These are phyloP conservation scores for Formica selysi DNA, from an alignment of 1,140 invertebrate species.

Conservation along the genomic window DNA sequence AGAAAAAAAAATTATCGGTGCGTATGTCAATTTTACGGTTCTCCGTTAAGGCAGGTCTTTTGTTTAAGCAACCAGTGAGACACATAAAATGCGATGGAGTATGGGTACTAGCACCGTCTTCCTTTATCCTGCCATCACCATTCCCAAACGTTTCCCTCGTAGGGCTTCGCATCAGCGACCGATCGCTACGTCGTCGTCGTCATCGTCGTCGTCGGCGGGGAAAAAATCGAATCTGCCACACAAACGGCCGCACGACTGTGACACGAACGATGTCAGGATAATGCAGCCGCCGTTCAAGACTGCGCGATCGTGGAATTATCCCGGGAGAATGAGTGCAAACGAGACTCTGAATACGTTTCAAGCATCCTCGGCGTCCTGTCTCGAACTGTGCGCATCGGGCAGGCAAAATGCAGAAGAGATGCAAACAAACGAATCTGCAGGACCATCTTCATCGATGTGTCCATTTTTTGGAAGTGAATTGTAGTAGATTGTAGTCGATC, in stretches of 20 bases:
- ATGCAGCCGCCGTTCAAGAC: slow-evolving; percentile 63
- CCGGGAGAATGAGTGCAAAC: slow-evolving; percentile 43
- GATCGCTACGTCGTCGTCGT: slow-evolving; percentile 48
- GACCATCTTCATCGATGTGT: slow-evolving; percentile 35
- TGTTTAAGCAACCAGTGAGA: slow-evolving; percentile 31
- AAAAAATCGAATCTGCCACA: slow-evolving; percentile 60
- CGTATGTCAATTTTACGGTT: slow-evolving; percentile 33
- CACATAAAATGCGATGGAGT: slow-evolving; percentile 58
- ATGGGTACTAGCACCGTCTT: slow-evolving; percentile 69
- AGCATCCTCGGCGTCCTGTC: slow-evolving; percentile 46
- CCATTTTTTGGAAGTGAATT: slow-evolving; percentile 61
- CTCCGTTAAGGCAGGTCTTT: slow-evolving; percentile 35
- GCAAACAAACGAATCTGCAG: slow-evolving; percentile 32
- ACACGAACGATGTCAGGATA: slow-evolving; percentile 59
- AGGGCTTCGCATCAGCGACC: slow-evolving; percentile 68
- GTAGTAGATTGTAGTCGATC: slow-evolving; percentile 52
- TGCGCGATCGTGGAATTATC: slow-evolving; percentile 54
- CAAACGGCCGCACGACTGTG: slow-evolving; percentile 63
- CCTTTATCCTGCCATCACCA: slow-evolving; percentile 74
- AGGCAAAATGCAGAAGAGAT: slow-evolving; percentile 25
- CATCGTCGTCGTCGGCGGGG: slow-evolving; percentile 42
- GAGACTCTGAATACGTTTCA: slow-evolving; percentile 43
- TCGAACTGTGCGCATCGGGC: slow-evolving; percentile 54
- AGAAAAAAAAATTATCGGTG: neutral
- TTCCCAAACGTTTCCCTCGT: slow-evolving; percentile 75